Conservation (phyloP, 2,113 vertebrate species). For the Coturnix japonica region DNA sequence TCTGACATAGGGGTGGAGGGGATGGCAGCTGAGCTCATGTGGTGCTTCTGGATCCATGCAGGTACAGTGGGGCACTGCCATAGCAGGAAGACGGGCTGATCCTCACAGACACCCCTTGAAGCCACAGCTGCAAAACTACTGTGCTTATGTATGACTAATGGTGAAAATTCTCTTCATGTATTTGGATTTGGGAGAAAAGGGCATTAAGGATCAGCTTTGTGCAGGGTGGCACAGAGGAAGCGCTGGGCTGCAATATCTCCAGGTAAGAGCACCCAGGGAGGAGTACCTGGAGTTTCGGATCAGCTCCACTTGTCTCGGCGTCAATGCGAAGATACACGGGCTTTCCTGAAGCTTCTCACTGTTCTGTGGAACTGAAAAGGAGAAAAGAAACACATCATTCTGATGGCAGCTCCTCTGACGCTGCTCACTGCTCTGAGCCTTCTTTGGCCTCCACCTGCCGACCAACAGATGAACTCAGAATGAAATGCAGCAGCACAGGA, state of each 20-base stretch:
- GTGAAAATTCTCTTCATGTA: not conserved
- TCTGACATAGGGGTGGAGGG: not conserved
- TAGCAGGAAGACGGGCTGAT: not conserved
- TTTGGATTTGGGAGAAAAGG: not conserved
- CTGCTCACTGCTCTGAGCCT: not conserved
- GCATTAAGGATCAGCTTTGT: not conserved
- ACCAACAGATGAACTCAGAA: not conserved
- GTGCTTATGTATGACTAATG: not conserved
- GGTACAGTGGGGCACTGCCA: not conserved
- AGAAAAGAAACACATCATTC: not conserved
- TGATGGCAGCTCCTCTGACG: not conserved
- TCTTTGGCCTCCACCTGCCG: not conserved
- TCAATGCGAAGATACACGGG: slow-evolving; percentile 93
- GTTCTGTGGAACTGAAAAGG: slow-evolving; percentile 89
- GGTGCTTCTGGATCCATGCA: not conserved
- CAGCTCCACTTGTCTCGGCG: slow-evolving; percentile 92
- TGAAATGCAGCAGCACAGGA: not conserved
- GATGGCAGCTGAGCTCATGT: not conserved
- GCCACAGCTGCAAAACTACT: not conserved
- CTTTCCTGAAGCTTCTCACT: slow-evolving; percentile 97
- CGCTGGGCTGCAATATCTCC: fast-evolving
- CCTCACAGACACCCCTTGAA: not conserved
- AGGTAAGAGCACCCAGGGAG: not conserved
- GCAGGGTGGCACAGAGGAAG: not conserved
- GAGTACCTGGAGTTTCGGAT: slow-evolving; percentile 93